A percentile compares a stretch with the other conserved stretches of the same genome.
phyloP scores from a whole-genome alignment of 1,140 invertebrate genomes.

The Zaprionus vittiger region DNA sequence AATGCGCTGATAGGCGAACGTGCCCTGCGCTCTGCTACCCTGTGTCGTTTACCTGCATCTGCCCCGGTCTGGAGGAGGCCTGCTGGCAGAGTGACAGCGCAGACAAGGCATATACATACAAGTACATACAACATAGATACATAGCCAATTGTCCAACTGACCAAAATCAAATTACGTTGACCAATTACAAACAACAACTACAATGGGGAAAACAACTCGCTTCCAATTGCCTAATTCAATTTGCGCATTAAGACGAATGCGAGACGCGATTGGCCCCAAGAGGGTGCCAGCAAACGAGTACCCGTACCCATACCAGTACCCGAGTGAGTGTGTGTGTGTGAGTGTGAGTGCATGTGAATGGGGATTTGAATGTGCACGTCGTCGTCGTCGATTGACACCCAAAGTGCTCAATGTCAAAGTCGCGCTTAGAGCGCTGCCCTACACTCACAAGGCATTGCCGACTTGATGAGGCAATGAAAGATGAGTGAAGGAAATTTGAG shows the following conservation, averaged over 20 bases:
- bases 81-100: not conserved
- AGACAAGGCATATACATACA: not conserved
- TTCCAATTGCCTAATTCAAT: slow-evolving; percentile 66
- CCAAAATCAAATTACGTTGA: slow-evolving; percentile 61
- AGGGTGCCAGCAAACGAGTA: slow-evolving; percentile 2
- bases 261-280: no score
- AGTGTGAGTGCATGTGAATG: slow-evolving; percentile 22
- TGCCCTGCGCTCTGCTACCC: slow-evolving; percentile 6
- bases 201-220: slow-evolving; percentile 29
- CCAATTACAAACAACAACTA: slow-evolving; percentile 17
- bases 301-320: not conserved
- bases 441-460: not conserved
- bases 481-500: not conserved
- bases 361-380: slow-evolving; percentile 22
- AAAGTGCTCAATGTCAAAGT: slow-evolving; percentile 66
- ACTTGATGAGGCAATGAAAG: not conserved
- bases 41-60: slow-evolving; percentile 74
- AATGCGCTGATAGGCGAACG: slow-evolving; percentile 59
- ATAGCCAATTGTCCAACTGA: slow-evolving; percentile 18
- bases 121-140: not conserved
- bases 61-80: slow-evolving; percentile 7
- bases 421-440: slow-evolving; percentile 28
- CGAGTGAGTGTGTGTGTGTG: not conserved
- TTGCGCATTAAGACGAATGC: slow-evolving; percentile 54
- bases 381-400: slow-evolving; percentile 53